Evolutionary conservation across 2,113 vertebrate genomes (phyloP).

Genomic region (Rhinoderma darwinii): DNA sequence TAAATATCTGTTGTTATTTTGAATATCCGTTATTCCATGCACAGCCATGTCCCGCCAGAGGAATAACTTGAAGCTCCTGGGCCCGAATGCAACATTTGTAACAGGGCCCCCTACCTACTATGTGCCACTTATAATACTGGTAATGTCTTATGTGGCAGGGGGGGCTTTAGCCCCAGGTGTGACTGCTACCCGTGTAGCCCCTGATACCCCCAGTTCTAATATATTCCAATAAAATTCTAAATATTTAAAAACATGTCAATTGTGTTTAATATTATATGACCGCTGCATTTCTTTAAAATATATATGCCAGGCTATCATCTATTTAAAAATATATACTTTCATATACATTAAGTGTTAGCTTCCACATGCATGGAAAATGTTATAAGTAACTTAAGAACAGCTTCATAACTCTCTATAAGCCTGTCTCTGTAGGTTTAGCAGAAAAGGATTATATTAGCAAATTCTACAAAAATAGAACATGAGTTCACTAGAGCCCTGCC

Average conservation of each 20-base stretch:
- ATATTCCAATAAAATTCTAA: neutral
- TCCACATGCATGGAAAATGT: neutral
- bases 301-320: neutral
- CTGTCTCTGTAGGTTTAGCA: slow-evolving; percentile 27
- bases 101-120: neutral
- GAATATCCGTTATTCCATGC: neutral
- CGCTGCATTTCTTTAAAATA: neutral
- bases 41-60: too few relatives aligned
- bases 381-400: slow-evolving; percentile 9
- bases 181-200: too few relatives aligned
- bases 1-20: neutral
- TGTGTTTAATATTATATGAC: neutral
- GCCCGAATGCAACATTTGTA: neutral
- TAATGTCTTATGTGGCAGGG: neutral
- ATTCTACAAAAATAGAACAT: slow-evolving; percentile 47
- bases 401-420: neutral
- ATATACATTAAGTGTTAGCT: neutral
- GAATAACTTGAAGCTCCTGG: too few relatives aligned
- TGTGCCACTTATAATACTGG: neutral
- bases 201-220: neutral
- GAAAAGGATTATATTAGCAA: slow-evolving; percentile 41
- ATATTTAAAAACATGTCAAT: neutral
- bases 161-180: neutral
- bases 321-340: neutral
- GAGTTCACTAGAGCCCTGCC: slow-evolving; percentile 47